Percentiles rank a stretch among this genome's conserved stretches.
Conservation (phyloP, 2,888 invertebrate species). For the Electrophaes corylata region DNA sequence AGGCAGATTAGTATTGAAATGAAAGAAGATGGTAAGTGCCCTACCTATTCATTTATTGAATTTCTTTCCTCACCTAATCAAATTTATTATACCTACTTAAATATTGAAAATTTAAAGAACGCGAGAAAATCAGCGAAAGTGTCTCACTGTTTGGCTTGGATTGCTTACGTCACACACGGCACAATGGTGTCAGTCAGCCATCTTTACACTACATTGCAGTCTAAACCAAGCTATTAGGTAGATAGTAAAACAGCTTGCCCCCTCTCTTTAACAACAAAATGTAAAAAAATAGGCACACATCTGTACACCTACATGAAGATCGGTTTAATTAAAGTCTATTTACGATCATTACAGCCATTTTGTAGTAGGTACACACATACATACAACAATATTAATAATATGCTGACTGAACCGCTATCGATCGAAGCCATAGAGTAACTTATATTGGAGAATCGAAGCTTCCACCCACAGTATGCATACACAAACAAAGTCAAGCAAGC, state of each 20-base stretch:
- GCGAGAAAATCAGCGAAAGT: background rate
- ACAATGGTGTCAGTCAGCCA: conserved; percentile 7
- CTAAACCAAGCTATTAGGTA: background rate
- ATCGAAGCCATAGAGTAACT: conserved; percentile 4
- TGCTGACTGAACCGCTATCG: no score
- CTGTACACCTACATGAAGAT: no score
- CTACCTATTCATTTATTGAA: background rate
- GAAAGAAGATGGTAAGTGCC: conserved; percentile 26
- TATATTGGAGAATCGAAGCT: no score
- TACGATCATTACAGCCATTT: no score
- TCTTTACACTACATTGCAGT: background rate
- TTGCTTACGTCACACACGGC: background rate
- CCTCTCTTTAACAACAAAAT: background rate
- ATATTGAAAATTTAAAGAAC: background rate
- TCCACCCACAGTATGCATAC: no score
- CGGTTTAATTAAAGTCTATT: no score
- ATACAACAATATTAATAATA: no score
- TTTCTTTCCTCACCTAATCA: background rate
- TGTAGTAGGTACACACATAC: no score
- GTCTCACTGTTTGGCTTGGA: background rate
- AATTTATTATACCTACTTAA: background rate
- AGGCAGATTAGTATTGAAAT: conserved; percentile 29
- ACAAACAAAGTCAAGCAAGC: background rate
- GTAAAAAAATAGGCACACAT: background rate
- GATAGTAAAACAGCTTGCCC: background rate